A percentile compares a stretch with the other conserved stretches of the same genome.
Conservation (phyloP, 2,113 vertebrate genomes). For the Leptocoma aspasia region DNA sequence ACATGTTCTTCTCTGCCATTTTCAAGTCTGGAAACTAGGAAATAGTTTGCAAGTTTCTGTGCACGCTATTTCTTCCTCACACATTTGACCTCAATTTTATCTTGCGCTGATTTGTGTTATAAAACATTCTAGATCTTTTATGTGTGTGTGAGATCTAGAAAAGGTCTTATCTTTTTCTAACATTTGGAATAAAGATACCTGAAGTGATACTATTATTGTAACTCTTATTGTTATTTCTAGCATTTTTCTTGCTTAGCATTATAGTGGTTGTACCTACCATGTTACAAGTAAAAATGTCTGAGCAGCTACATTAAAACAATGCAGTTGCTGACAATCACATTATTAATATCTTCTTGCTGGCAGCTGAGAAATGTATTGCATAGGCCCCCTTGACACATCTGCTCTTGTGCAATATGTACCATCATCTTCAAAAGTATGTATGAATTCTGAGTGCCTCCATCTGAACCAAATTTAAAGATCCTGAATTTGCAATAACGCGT, state of each 20-base stretch:
- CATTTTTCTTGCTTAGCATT: not conserved
- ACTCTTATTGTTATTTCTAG: not conserved
- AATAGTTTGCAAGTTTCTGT: not conserved
- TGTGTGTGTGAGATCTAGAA: not conserved
- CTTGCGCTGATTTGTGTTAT: not conserved
- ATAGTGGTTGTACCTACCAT: not conserved
- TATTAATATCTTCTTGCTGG: not conserved
- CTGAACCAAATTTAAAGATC: not conserved
- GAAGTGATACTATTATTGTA: not conserved
- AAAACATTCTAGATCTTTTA: not conserved
- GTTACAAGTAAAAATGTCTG: not conserved
- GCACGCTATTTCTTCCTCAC: not conserved
- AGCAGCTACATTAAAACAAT: not conserved
- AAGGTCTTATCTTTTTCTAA: not conserved
- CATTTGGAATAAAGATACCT: not conserved
- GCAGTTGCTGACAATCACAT: not conserved
- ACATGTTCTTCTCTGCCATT: conserved; percentile 22
- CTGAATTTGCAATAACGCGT: not conserved
- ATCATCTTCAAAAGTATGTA: not conserved
- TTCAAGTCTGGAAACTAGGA: not conserved
- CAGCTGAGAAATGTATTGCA: not conserved
- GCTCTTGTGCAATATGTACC: not conserved
- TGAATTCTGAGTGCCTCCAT: not conserved
- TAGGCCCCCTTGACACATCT: conserved; percentile 4
- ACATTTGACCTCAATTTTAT: not conserved